Percentiles rank a stretch among this genome's conserved stretches.
Conservation (phyloP, 1,140 invertebrate genomes). For the Procambarus virginalis region DNA sequence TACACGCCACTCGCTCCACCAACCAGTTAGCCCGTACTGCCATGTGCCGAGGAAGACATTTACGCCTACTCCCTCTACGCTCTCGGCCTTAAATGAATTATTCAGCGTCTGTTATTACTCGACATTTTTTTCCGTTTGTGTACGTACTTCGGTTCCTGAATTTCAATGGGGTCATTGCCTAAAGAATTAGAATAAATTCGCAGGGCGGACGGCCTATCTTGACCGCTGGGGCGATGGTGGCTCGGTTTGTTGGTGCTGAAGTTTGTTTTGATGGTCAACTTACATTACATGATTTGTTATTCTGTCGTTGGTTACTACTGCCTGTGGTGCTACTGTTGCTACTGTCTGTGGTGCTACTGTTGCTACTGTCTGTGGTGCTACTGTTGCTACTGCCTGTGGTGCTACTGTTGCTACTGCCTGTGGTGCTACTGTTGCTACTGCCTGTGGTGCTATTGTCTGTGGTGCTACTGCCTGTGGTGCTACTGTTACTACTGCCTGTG, state of each 20-base stretch:
- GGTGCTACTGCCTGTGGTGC: neutral
- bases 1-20: conserved; percentile 41
- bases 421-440: neutral
- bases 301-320: neutral
- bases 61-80: conserved; percentile 32
- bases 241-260: neutral
- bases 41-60: conserved; percentile 25
- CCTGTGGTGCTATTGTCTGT: neutral
- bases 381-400: neutral
- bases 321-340: too few relatives aligned
- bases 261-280: neutral
- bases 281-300: neutral
- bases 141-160: conserved; percentile 50
- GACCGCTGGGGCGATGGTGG: neutral
- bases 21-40: conserved; percentile 36
- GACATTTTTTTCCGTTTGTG: conserved; percentile 26
- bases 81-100: conserved; percentile 54
- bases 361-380: neutral
- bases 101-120: conserved; percentile 55
- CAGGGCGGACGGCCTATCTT: conserved; percentile 17
- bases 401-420: neutral
- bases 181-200: conserved; percentile 60
- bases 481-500: neutral
- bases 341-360: too few relatives aligned
- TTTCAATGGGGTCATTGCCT: conserved; percentile 36